Conservation (phyloP, 2,113 vertebrate genomes). For the Strix uralensis region DNA sequence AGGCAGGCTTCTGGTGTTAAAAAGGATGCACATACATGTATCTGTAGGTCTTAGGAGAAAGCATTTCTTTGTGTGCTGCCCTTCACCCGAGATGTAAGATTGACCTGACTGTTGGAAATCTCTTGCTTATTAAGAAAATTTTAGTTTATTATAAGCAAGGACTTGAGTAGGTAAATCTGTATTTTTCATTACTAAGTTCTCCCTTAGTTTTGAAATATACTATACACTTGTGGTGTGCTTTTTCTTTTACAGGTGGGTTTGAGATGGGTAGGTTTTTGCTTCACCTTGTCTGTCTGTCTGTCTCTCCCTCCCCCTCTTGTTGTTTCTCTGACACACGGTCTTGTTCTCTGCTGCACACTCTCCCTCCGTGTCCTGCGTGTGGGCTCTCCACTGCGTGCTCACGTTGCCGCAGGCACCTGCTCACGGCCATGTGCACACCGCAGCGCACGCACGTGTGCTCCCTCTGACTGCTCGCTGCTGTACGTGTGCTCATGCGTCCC, state of each 20-base stretch:
- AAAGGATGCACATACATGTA: not conserved
- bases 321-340: not conserved
- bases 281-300: not conserved
- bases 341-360: accelerated
- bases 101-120: not conserved
- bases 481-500: too few species aligned
- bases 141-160: not conserved
- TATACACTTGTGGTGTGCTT: not conserved
- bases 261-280: not conserved
- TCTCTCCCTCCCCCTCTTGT: not conserved
- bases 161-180: not conserved
- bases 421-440: too few species aligned
- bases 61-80: not conserved
- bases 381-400: too few species aligned
- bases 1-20: not conserved
- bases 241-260: not conserved
- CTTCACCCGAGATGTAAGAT: not conserved
- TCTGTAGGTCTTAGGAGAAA: not conserved
- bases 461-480: too few species aligned
- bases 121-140: not conserved
- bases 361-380: too few species aligned
- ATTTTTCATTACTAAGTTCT: not conserved
- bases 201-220: not conserved
- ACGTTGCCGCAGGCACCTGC: too few species aligned
- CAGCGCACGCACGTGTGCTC: too few species aligned